Conservation (phyloP, 1,140 invertebrate genomes). For the Danaus melanippus region DNA sequence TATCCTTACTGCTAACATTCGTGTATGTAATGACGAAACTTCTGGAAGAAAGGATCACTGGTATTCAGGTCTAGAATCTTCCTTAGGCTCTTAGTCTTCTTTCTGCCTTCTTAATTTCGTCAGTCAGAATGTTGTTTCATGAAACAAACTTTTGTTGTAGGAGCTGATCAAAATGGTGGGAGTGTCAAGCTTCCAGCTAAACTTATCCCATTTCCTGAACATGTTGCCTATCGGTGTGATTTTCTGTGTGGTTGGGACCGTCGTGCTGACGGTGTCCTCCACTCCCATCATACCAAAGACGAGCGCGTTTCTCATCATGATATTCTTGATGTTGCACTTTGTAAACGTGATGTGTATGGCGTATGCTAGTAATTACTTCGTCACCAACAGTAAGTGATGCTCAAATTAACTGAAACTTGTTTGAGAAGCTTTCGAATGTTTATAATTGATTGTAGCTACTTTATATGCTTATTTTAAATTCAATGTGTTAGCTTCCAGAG, state of each 20-base stretch:
- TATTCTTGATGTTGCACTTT: slow-evolving; percentile 37
- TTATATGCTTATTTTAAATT: too few species aligned
- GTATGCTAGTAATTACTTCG: slow-evolving; percentile 35
- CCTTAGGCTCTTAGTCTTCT: too few species aligned
- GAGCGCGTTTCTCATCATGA: slow-evolving; percentile 26
- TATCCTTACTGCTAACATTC: slow-evolving; percentile 35
- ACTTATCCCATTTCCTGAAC: slow-evolving; percentile 40
- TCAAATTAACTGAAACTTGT: too few species aligned
- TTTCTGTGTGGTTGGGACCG: slow-evolving; percentile 28
- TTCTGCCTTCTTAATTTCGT: too few species aligned
- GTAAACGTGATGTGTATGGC: slow-evolving; percentile 32
- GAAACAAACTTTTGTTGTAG: slow-evolving; percentile 23
- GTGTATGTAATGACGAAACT: slow-evolving; percentile 36
- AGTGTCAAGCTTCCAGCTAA: slow-evolving; percentile 29
- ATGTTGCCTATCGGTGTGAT: slow-evolving; percentile 30
- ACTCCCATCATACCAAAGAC: slow-evolving; percentile 26
- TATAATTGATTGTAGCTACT: too few species aligned
- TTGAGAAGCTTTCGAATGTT: too few species aligned
- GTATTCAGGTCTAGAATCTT: slow-evolving; percentile 33
- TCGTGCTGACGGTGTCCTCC: slow-evolving; percentile 23
- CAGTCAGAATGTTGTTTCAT: too few species aligned
- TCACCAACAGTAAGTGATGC: slow-evolving; percentile 37
- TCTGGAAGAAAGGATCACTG: slow-evolving; percentile 36
- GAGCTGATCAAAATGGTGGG: slow-evolving; percentile 57
- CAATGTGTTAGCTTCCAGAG: too few species aligned